Conservation (phyloP, 2,113 vertebrate species). For the Calidris pugnax region DNA sequence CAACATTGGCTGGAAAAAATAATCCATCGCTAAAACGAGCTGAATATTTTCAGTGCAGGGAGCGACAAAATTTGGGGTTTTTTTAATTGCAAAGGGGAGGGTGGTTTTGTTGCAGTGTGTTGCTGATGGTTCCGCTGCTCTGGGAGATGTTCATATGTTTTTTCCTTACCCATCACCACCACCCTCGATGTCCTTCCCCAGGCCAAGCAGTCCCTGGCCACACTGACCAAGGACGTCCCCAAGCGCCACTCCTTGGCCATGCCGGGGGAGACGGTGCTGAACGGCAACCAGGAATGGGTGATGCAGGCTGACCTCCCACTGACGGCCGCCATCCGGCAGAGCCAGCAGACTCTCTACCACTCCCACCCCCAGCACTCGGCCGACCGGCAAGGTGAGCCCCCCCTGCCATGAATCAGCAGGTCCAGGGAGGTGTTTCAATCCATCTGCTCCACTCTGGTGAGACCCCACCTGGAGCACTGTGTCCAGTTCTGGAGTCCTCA, state of each 20-base stretch:
- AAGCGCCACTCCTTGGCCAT: slow-evolving; percentile 96
- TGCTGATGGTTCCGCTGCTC: background rate
- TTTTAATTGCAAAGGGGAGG: background rate
- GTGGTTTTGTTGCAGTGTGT: background rate
- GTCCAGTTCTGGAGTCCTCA: too few species aligned
- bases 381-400: slow-evolving; percentile 90
- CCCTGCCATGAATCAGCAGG: fast-evolving
- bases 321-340: slow-evolving; percentile 96
- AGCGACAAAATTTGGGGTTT: background rate
- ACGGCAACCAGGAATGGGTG: slow-evolving; percentile 99
- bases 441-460: too few species aligned
- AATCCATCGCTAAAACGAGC: background rate
- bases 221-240: slow-evolving; percentile 96
- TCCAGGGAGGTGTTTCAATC: too few species aligned
- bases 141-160: fast-evolving
- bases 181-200: slow-evolving; percentile 23
- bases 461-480: too few species aligned
- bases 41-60: background rate
- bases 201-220: slow-evolving; percentile 98
- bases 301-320: slow-evolving; percentile 95
- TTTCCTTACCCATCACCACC: fast-evolving
- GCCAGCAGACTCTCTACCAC: slow-evolving; percentile 96
- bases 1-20: background rate
- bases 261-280: slow-evolving; percentile 93
- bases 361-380: slow-evolving; percentile 87